A percentile compares a stretch with the other conserved stretches of the same genome.
These are phyloP conservation scores for Myotis yumanensis DNA, from an alignment of 2,113 vertebrate species.

Conservation along the genomic window DNA sequence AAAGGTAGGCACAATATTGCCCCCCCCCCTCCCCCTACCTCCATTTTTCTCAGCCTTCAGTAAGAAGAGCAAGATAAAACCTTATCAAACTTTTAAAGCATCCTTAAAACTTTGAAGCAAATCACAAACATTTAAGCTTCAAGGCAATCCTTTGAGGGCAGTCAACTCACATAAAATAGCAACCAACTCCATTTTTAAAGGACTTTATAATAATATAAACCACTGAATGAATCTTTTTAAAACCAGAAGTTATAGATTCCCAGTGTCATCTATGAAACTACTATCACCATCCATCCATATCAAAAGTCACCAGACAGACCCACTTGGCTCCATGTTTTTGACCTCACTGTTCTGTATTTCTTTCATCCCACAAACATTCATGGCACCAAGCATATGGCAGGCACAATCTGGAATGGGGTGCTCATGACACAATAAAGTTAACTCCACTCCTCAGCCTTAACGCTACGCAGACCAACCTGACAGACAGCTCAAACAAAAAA, in stretches of 20 bases:
- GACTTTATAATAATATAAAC: slow-evolving; percentile 22
- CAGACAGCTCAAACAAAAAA: not conserved
- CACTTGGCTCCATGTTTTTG: not conserved
- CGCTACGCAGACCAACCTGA: not conserved
- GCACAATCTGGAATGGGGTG: not conserved
- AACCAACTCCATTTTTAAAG: slow-evolving; percentile 36
- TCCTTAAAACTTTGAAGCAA: slow-evolving; percentile 53
- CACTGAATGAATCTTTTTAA: not conserved
- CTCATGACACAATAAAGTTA: not conserved
- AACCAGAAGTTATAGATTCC: not conserved
- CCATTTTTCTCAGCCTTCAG: slow-evolving; percentile 26
- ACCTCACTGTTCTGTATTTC: not conserved
- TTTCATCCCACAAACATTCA: slow-evolving; percentile 14
- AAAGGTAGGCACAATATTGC: not conserved
- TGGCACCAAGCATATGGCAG: not conserved
- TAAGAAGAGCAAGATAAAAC: slow-evolving; percentile 38
- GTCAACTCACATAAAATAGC: not conserved
- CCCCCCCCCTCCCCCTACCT: not conserved
- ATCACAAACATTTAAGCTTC: slow-evolving; percentile 41
- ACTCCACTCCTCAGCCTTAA: not conserved
- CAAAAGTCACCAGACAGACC: slow-evolving; percentile 1
- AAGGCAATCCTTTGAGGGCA: slow-evolving; percentile 28
- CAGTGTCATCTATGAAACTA: slow-evolving; percentile 1
- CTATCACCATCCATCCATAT: not conserved
- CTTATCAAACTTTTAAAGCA: slow-evolving; percentile 40